Conservation (phyloP, 2,113 vertebrate genomes). For the Malurus alboscapulatus region DNA sequence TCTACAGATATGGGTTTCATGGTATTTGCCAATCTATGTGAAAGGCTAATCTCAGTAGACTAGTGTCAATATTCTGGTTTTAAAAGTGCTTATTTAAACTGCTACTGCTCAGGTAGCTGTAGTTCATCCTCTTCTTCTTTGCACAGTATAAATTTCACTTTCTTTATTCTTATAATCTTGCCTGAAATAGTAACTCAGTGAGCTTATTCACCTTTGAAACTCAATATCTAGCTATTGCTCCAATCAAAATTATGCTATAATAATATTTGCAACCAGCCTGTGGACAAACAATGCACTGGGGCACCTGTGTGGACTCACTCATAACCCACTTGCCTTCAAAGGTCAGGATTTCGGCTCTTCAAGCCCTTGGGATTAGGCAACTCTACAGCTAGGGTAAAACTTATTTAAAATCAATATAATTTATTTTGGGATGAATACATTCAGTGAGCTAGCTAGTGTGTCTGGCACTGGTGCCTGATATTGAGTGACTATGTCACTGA, state of each 20-base stretch:
- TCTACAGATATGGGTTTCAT: fast-evolving
- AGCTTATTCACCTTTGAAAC: not conserved
- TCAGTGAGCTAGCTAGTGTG: not conserved
- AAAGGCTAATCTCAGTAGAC: not conserved
- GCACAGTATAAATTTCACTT: not conserved
- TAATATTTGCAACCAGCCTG: not conserved
- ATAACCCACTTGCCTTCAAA: not conserved
- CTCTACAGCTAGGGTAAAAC: not conserved
- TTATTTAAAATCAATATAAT: not conserved
- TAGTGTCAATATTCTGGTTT: not conserved
- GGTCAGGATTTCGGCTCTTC: not conserved
- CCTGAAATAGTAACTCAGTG: not conserved
- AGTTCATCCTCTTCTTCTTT: not conserved
- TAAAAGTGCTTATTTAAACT: not conserved
- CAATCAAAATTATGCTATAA: not conserved
- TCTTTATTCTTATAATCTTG: not conserved
- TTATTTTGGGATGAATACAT: not conserved
- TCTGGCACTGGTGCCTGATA: not conserved
- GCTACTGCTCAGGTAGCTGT: not conserved
- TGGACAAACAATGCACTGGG: not conserved
- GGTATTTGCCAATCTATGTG: not conserved
- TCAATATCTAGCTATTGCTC: not conserved
- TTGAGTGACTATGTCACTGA: not conserved
- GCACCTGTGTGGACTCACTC: not conserved
- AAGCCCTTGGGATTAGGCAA: not conserved